Conservation (phyloP, 2,888 invertebrate genomes). For the Ochlodes sylvanus region DNA sequence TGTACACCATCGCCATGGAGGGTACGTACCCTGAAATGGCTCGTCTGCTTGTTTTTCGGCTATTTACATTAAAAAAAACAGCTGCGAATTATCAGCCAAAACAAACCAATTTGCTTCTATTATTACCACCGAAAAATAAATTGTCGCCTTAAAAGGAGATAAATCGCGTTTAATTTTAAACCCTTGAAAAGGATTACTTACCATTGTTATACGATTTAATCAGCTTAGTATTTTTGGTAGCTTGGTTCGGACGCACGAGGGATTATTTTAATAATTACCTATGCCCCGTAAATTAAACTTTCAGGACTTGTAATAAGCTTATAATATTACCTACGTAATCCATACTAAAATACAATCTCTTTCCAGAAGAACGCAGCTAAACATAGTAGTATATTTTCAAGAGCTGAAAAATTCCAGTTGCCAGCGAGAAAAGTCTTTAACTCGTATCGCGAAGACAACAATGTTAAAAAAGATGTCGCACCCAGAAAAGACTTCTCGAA, state of each 20-base stretch:
- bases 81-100: too few relatives aligned
- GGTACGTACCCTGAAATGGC: too few relatives aligned
- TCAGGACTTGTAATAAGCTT: background rate
- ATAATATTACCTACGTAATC: background rate
- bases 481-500: constrained; percentile 63
- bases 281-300: background rate
- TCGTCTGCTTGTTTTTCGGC: too few relatives aligned
- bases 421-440: constrained; percentile 38
- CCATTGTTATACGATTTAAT: background rate
- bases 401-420: constrained; percentile 43
- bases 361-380: constrained; percentile 41
- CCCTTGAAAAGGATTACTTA: too few relatives aligned
- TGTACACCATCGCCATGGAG: too few relatives aligned
- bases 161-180: too few relatives aligned
- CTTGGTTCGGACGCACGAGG: background rate
- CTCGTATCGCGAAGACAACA: constrained; percentile 11
- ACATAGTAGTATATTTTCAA: constrained; percentile 43
- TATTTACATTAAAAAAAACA: too few relatives aligned
- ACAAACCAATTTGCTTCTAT: too few relatives aligned
- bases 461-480: constrained; percentile 53
- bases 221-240: background rate
- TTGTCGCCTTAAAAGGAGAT: too few relatives aligned
- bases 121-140: too few relatives aligned
- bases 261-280: background rate
- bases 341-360: background rate